phyloP scores from a whole-genome alignment of 2,888 invertebrate species.

The Panorpa germanica region DNA sequence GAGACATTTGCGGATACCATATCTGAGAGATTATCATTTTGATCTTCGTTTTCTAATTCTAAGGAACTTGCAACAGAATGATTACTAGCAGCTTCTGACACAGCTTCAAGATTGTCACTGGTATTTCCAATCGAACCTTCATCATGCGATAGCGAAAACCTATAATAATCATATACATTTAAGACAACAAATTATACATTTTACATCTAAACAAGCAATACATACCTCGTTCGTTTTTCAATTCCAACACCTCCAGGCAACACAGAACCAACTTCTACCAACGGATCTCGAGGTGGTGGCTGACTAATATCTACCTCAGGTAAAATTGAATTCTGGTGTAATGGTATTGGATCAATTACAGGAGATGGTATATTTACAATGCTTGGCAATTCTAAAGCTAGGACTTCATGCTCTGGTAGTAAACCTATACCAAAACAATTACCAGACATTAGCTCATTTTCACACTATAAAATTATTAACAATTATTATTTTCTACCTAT shows the following conservation, averaged over 20 bases:
- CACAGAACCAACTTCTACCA: conserved; percentile 20
- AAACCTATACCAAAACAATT: too few relatives aligned
- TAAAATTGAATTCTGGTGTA: too few relatives aligned
- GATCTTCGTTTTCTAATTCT: conserved; percentile 74
- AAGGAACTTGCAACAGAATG: conserved; percentile 85
- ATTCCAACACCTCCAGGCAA: conserved; percentile 23
- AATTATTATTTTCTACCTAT: too few relatives aligned
- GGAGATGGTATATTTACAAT: too few relatives aligned
- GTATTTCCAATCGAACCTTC: conserved; percentile 84
- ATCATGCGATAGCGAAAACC: conserved; percentile 73
- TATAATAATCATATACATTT: conserved; percentile 13
- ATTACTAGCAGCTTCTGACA: conserved; percentile 89
- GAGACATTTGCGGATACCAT: conserved; percentile 94
- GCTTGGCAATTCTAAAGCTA: too few relatives aligned
- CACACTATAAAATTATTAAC: too few relatives aligned
- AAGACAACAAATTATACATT: background rate
- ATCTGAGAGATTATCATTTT: conserved; percentile 85
- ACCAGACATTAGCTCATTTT: too few relatives aligned
- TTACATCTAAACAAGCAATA: conserved; percentile 1
- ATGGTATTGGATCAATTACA: too few relatives aligned
- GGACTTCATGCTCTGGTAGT: too few relatives aligned
- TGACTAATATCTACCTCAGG: too few relatives aligned
- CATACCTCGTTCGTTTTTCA: conserved; percentile 35
- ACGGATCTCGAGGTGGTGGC: conserved; percentile 11
- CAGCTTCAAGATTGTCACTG: conserved; percentile 85